Base-by-base conservation (phyloP, 1,140 invertebrate genomes). In the Scaptodrosophila lebanonensis region DNA sequence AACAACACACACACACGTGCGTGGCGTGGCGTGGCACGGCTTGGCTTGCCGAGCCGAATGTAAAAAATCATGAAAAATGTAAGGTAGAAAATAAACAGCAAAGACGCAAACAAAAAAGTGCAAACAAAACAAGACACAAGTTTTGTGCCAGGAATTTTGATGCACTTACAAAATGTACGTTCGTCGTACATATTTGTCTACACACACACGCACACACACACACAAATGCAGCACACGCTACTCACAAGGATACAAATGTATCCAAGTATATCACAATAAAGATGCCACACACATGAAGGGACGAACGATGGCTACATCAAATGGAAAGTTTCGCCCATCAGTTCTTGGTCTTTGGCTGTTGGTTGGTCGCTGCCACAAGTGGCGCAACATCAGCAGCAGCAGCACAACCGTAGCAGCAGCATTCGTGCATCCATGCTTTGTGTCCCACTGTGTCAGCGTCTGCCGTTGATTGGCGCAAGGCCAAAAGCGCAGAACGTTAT, bases 381-480 rank as follows among this genome's bases (percentile, higher is more conserved):
- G 73, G 73, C 72, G 76, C 35, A 8, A 25, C 22, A 8, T 25
- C n/a, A n/a, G 22, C 22, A 4, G 22, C 22, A 25, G 22, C 22
- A 25, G 22, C 22, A 25, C 22, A 25, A 8, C 3, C 22, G 8
- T 8, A 25, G 22, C 8, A 3, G 8, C 22, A 25, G 22, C 3
- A n/a, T n/a, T n/a, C n/a, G n/a, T n/a, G n/a, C n/a, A n/a, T n/a
- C n/a, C n/a, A n/a, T n/a, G n/a, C n/a, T n/a, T n/a, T n/a, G n/a
- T n/a, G n/a, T 77, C 58, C 45, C 51, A 60, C 53, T 47, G 49
- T 56, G 65, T 60, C 66, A 59, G 47, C 50, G 60, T 8, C 66
- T 79, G 60, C 18, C 40, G 60, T 58, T 63, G 75, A 79, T 79
- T 79, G 73, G 75, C 75, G 82, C 73, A 79, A 79, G 73, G 73